These are phyloP conservation scores for Aythya baeri DNA, from an alignment of 2,113 vertebrate species.

Conservation along the genomic window DNA sequence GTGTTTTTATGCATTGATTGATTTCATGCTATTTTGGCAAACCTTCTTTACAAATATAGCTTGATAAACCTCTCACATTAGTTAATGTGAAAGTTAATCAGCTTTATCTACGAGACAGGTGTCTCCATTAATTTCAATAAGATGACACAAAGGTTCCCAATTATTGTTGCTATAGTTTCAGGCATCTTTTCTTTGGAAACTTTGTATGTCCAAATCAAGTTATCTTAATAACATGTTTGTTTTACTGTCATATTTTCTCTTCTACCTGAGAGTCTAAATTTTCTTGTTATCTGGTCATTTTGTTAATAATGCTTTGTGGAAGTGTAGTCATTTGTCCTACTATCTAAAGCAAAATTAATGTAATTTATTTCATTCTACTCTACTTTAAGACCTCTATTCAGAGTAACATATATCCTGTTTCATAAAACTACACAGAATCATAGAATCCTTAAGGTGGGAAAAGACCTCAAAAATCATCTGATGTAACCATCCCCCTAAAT, in stretches of 20 bases:
- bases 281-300: neutral
- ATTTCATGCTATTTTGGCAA: neutral
- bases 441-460: no score
- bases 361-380: neutral
- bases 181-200: neutral
- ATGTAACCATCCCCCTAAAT: no score
- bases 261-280: neutral
- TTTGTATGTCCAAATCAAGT: neutral
- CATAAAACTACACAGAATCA: neutral
- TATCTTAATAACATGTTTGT: neutral
- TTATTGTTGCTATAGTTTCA: neutral
- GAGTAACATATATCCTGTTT: neutral
- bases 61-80: neutral
- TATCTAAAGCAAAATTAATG: neutral
- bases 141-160: neutral
- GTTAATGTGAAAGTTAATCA: neutral
- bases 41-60: neutral
- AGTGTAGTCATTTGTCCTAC: neutral
- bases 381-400: neutral
- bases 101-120: neutral
- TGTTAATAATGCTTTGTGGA: neutral
- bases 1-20: neutral
- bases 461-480: no score
- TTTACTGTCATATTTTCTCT: neutral
- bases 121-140: neutral